Evolutionary conservation across 2,113 vertebrate genomes (phyloP).

Genomic region (Cyanistes caeruleus): DNA sequence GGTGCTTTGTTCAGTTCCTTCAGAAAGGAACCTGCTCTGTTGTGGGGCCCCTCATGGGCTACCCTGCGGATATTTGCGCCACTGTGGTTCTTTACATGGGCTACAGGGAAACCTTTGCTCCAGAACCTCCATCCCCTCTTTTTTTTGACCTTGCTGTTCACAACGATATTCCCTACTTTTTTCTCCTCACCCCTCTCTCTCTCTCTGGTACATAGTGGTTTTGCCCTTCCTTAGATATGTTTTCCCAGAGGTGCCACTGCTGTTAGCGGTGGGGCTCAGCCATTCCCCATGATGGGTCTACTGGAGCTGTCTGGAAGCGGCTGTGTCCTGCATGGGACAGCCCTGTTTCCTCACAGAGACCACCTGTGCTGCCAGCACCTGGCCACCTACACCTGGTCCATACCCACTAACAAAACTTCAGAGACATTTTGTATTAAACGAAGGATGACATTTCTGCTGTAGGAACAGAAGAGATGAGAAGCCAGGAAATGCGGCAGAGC

Average conservation of each 20-base stretch:
- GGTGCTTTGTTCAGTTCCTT: neutral
- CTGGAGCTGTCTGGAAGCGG: neutral
- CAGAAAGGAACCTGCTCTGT: neutral
- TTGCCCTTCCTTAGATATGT: neutral
- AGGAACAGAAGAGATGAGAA: neutral
- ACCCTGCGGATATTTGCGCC: neutral
- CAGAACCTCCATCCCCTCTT: neutral
- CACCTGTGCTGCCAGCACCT: neutral
- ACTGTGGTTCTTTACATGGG: neutral
- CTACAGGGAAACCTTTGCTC: neutral
- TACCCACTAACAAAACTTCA: neutral
- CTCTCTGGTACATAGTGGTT: fast-evolving
- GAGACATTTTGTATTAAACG: neutral
- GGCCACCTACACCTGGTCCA: neutral
- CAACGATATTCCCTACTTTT: neutral
- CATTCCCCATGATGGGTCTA: fast-evolving
- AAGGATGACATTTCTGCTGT: neutral
- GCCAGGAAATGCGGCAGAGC: neutral
- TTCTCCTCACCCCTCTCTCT: neutral
- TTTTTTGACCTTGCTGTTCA: neutral
- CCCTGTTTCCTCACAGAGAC: neutral
- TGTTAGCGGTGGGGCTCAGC: neutral
- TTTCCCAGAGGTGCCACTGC: neutral
- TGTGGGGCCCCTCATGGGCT: neutral
- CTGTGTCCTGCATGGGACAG: fast-evolving